Evolutionary conservation across 2,888 invertebrate genomes (phyloP), one percentile per base, ranked within the genome.

Genomic region (Smittia aterrima): DNA sequence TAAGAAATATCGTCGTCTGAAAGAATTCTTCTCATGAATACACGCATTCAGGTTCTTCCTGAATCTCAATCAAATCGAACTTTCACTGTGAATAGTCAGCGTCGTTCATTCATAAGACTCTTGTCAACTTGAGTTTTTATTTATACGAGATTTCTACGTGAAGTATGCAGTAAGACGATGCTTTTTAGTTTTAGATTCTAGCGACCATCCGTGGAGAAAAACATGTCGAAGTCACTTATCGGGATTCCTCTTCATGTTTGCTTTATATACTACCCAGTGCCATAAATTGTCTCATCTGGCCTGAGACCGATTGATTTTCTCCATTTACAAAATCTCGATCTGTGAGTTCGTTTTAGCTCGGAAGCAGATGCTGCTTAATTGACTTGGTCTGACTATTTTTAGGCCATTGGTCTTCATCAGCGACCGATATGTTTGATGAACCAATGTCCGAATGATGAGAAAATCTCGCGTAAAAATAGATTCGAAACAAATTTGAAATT

Each of bases 1-100:
- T 24, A 25, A 68, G 68, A 68, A 68, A 68, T 41, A 20, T 16
- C 20, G 32, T 66, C 38, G 32, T 20, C 32, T 27, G 13, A n/a
- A 18, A 32, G 7, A 16, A 40, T 1, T 27, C 2, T 66, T 32
- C 66, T 32, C 11, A 27, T 18, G 58, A 58, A 58, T n/a, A n/a
- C 27, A 18, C 18, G 6, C 2, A 66, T 40, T 27, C 1, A 38
- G 38, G 38, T 32, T 6, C 58, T 58, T 58, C 58, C 58, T 58
- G 58, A 58, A 58, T 6, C 16, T 18, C n/a, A 47, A 47, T 47
- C 16, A 16, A 16, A n/a, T n/a, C 47, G 11, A 11, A n/a, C n/a
- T 32, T 47, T 47, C n/a, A 47, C 16, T 47, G n/a, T n/a, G 11
- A 2, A 47, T n/a, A 38, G 38, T 9, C 4, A 4, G 47, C 47